These are phyloP conservation scores for Nyctibius bracteatus DNA, from an alignment of 2,113 vertebrate genomes.

Conservation along the genomic window DNA sequence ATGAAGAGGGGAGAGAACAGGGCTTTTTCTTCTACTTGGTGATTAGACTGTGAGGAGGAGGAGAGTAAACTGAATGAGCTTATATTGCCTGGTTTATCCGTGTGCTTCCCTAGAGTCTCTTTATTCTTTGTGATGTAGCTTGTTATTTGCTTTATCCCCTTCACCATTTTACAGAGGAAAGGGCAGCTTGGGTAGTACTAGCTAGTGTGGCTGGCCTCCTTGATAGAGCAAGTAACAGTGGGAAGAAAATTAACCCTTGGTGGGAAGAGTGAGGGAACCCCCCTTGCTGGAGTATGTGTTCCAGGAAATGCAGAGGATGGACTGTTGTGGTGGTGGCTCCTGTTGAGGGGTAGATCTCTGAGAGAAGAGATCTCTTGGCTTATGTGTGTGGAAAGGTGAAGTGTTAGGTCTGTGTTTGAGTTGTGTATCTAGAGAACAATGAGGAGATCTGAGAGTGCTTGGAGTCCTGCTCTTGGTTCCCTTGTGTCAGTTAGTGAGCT, in stretches of 20 bases:
- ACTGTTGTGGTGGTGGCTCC: not conserved
- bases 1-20: not conserved
- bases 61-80: not conserved
- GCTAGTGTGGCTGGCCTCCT: not conserved
- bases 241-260: not conserved
- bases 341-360: accelerated
- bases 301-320: accelerated
- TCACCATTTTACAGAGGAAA: not conserved
- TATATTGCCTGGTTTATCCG: not conserved
- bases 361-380: not conserved
- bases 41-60: not conserved
- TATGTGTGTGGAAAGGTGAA: not conserved
- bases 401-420: accelerated
- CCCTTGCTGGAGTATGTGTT: not conserved
- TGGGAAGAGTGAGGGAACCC: not conserved
- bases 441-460: not conserved
- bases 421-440: not conserved
- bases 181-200: not conserved
- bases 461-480: not conserved
- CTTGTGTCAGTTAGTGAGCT: not conserved
- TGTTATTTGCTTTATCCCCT: not conserved
- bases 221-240: not conserved
- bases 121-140: not conserved
- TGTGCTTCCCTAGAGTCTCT: not conserved
- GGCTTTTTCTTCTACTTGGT: not conserved